Base-by-base conservation (phyloP, 2,113 vertebrate species). In the Nyctibius bracteatus region DNA sequence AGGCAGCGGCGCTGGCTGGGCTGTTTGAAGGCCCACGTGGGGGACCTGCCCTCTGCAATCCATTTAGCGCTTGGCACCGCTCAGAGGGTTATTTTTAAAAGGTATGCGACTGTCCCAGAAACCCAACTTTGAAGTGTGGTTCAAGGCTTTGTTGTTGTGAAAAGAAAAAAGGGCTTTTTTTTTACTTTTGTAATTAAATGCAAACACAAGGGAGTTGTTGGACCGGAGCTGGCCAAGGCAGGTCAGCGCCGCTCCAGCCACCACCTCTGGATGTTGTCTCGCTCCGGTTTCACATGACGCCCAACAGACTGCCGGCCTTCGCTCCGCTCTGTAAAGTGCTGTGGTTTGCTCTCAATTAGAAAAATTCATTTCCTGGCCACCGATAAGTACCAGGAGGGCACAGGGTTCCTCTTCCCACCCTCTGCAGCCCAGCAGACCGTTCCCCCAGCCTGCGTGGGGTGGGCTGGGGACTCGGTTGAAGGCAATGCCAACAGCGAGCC, bases 71-170 rank as follows among this genome's bases (percentile, higher is more conserved):
- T 95, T 96, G 96, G 96, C 94, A 92, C 49, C 0, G 54, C 77
- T 59, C 81, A 55, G 59, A 66, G 82, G 95, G 91, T 95, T 95
- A 94, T 97, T 97, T 96, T 94, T 66, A 84, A 95, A 92, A 97
- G 96, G 94, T 93, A 95, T 86, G 87, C 85, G 86, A 91, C 90
- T 86, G 90, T 88, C 96, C 90, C 70, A 77, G 90, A 87, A 92
- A 84, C 71, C 57, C 95, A 90, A 86, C 96, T 95, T 94, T 90
- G 97, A 94, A 96, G 96, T 82, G 82, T 46, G 88, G 85, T 81
- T 97, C 95, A 81, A 93, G 96, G 85, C 95, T 95, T 95, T 94
- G 91, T 86, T 95, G 94, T 80, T 66, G 88, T 43, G 89, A 52
- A 86, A 75, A 95, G 86, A 86, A 93, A 94, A 86, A 93, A 94